phyloP scores from a whole-genome alignment of 2,888 invertebrate species.

The Ennomos fuscantarius region DNA sequence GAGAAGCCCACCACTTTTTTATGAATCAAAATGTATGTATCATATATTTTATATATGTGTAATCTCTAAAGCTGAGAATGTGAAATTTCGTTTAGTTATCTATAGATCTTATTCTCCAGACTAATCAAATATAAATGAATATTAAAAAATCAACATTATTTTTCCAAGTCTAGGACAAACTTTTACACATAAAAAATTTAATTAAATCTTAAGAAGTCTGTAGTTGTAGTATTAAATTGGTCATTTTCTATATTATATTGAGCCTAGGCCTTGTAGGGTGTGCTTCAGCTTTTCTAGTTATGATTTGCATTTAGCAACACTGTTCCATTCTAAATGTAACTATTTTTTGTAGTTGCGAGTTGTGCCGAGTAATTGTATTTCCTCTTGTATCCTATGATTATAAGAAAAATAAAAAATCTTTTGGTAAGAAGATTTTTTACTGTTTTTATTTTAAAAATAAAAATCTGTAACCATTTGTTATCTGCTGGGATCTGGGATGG shows the following conservation, averaged over 20 bases:
- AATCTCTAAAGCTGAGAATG: conserved; percentile 39
- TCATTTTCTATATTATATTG: neutral
- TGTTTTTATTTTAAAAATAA: too few relatives aligned
- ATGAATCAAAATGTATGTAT: conserved; percentile 36
- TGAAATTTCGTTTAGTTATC: neutral
- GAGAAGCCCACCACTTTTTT: conserved; percentile 38
- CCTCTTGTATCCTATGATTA: conserved; percentile 12
- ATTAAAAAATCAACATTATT: too few relatives aligned
- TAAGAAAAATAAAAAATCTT: too few relatives aligned
- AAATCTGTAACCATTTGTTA: too few relatives aligned
- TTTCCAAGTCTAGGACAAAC: too few relatives aligned
- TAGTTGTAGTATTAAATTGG: neutral
- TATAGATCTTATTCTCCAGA: too few relatives aligned
- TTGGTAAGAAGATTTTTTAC: too few relatives aligned
- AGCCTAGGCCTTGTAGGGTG: conserved; percentile 7
- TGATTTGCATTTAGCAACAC: conserved; percentile 28
- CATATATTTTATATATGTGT: conserved; percentile 38
- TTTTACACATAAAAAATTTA: too few relatives aligned
- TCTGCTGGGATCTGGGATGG: too few relatives aligned
- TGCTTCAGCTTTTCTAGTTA: conserved; percentile 13
- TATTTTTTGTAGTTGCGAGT: conserved; percentile 13
- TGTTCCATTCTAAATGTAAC: conserved; percentile 15
- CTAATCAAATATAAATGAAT: too few relatives aligned
- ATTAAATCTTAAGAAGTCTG: too few relatives aligned
- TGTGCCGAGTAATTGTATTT: conserved; percentile 1